phyloP scores from a whole-genome alignment of 2,888 invertebrate species.

The Xestoiulus laeticollis region DNA sequence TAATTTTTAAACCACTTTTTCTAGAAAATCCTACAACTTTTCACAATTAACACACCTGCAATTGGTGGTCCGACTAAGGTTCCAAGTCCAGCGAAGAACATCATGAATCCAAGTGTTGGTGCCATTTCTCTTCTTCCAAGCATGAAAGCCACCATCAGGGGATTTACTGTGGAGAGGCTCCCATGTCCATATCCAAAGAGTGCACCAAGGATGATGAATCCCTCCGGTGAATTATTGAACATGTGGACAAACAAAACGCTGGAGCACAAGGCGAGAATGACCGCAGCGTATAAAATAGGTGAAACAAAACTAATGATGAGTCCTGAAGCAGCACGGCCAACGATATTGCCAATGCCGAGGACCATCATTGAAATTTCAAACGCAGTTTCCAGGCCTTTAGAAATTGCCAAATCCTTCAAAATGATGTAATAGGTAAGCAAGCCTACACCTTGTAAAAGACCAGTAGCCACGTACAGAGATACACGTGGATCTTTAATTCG shows the following conservation, averaged over 20 bases:
- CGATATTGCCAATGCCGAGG: conserved; percentile 44
- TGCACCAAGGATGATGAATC: conserved; percentile 19
- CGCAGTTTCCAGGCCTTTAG: not conserved
- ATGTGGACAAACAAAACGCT: conserved; percentile 3
- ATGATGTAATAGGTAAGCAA: not conserved
- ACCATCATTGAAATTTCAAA: conserved; percentile 1
- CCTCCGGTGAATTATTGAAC: not conserved
- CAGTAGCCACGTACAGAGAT: not conserved
- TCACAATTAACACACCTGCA: conserved; percentile 36
- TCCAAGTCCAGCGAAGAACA: conserved; percentile 45
- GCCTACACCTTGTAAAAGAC: conserved; percentile 13
- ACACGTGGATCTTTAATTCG: not conserved
- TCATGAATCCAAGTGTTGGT: not conserved
- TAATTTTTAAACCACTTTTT: no score
- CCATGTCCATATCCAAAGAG: conserved; percentile 47
- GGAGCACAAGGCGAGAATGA: not conserved
- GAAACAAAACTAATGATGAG: not conserved
- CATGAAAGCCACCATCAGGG: not conserved
- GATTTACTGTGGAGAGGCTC: not conserved
- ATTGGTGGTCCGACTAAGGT: conserved; percentile 18
- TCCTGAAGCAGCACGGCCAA: conserved; percentile 45
- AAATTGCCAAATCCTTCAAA: conserved; percentile 40
- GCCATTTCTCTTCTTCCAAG: conserved; percentile 44
- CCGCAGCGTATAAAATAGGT: not conserved
- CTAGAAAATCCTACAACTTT: no score